Evolutionary conservation across 2,113 vertebrate species (phyloP), one percentile per base, ranked within the genome.

Genomic region (Porphyrio hochstetteri): DNA sequence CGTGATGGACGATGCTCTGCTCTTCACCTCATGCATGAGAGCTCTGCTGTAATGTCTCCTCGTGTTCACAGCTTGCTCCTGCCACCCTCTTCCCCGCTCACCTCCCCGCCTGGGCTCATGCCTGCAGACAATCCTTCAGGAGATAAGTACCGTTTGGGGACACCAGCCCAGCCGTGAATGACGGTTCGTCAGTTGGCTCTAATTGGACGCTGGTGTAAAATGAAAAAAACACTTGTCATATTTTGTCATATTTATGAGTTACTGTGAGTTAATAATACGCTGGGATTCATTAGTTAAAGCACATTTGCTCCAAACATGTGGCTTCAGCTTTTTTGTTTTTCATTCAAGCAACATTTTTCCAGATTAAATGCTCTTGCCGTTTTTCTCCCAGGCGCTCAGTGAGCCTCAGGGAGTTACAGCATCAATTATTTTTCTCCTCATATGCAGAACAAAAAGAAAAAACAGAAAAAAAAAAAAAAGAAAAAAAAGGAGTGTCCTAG

Each of bases 181-280:
- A 84, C 4, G 36, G 80, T 59, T 92, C 61, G 38, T 97, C 96
- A 27, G 96, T 95, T 92, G 96, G 95, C 96, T 94, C 76, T 95
- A 96, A 97, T 89, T 95, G 96, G 96, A 95, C 83, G 36, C 97
- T 82, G 74, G 97, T 96, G 88, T 96, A 97, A 97, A 98, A 97
- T 95, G 95, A 97, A 97, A 97, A 97, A 96, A 97, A 56, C 67
- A 92, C 84, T 90, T 97, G 97, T 98, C 97, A 97, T 98, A 97
- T 98, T 98, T 90, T 97, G 97, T 98, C 97, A 97, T 98, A 97
- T 98, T 98, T 98, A 98, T 97, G 97, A 97, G 96, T 97, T 96
- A 74, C 91, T 90, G 86, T 95, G 91, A 98, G 96, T 96, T 97
- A 96, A 94, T 97, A 97, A 98, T 97, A 97, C 67, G 16, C 96